Conservation (phyloP, 1,140 invertebrate species). For the Apis dorsata region DNA sequence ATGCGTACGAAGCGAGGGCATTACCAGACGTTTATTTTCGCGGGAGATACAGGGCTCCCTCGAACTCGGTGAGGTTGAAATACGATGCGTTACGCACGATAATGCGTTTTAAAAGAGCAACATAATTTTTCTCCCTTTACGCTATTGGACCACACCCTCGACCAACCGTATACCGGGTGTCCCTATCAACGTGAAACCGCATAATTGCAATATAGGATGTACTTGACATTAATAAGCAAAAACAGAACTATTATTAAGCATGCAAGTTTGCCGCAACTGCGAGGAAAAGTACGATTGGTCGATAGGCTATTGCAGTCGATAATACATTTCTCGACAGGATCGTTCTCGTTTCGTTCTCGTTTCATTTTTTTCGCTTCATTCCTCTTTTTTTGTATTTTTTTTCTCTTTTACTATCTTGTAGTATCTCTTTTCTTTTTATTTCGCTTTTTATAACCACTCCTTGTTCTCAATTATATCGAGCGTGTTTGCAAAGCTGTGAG, state of each 20-base stretch:
- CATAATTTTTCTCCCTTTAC: conserved; percentile 32
- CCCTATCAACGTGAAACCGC: neutral
- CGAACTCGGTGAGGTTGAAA: conserved; percentile 25
- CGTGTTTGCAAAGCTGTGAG: neutral
- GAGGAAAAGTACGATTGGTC: conserved; percentile 28
- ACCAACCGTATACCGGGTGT: conserved; percentile 34
- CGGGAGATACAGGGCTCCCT: conserved; percentile 17
- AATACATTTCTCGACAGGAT: neutral
- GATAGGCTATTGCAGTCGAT: conserved; percentile 24
- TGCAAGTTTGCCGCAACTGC: neutral
- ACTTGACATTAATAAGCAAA: conserved; percentile 14
- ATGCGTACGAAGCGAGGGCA: neutral
- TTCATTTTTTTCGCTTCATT: neutral
- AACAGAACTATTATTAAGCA: conserved; percentile 30
- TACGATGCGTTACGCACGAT: conserved; percentile 51
- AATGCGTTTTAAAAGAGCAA: conserved; percentile 43
- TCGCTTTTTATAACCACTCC: neutral
- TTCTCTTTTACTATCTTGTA: neutral
- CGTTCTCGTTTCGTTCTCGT: neutral
- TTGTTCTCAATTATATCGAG: conserved; percentile 4
- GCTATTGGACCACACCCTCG: conserved; percentile 36
- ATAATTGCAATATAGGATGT: conserved; percentile 19
- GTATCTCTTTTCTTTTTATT: neutral
- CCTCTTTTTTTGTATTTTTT: neutral
- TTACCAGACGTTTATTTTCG: conserved; percentile 44